These are phyloP conservation scores for Sparus aurata DNA, from an alignment of 2,797 vertebrate species.

Conservation along the genomic window DNA sequence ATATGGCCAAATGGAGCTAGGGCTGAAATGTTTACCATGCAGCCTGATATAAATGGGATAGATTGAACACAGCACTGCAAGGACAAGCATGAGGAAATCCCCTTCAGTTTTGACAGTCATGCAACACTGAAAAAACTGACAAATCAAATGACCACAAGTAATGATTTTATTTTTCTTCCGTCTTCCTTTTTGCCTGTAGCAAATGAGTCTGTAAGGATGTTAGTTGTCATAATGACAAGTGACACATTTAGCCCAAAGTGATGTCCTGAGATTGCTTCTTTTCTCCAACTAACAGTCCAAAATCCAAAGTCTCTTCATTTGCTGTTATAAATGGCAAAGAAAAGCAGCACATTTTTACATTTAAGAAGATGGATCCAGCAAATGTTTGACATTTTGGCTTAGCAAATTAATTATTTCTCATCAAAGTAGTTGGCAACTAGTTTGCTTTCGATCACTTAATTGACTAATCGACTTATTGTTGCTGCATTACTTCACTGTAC, in stretches of 20 bases:
- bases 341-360: too few relatives aligned
- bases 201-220: neutral
- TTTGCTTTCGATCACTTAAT: too few relatives aligned
- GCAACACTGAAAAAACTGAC: conserved; percentile 1
- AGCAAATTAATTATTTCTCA: too few relatives aligned
- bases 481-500: neutral
- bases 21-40: conserved; percentile 6
- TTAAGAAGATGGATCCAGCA: too few relatives aligned
- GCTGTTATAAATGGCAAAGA: too few relatives aligned
- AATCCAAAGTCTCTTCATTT: too few relatives aligned
- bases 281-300: too few relatives aligned
- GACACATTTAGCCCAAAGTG: too few relatives aligned
- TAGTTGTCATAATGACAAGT: neutral
- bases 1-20: neutral
- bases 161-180: conserved; percentile 16
- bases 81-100: conserved; percentile 23
- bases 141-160: conserved; percentile 16
- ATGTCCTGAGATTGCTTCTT: too few relatives aligned
- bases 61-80: conserved; percentile 3
- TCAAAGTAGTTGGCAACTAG: too few relatives aligned
- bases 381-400: too few relatives aligned
- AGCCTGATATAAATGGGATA: conserved; percentile 2
- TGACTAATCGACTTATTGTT: too few relatives aligned
- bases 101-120: conserved; percentile 6
- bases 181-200: conserved; percentile 3